Evolutionary conservation across 2,113 vertebrate genomes (phyloP).

Genomic region (Actenoides hombroni): DNA sequence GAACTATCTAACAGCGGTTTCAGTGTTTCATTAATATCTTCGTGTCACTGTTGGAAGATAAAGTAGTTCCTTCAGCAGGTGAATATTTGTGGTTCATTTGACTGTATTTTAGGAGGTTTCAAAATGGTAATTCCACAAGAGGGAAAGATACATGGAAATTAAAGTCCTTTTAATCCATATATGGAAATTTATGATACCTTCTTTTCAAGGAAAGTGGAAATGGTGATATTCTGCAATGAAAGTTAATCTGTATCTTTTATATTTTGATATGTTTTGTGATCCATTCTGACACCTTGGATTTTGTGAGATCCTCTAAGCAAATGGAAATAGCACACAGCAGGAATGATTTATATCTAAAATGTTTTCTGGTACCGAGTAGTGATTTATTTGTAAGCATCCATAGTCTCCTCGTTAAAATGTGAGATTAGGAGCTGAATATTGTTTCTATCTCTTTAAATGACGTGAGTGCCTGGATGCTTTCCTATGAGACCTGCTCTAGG

Average conservation of each 20-base stretch:
- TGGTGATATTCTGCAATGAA: constrained; percentile 2
- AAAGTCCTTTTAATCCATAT: not conserved
- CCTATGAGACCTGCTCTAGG: too few species aligned
- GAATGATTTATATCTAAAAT: constrained; percentile 19
- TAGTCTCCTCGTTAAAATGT: constrained; percentile 8
- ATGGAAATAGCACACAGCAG: constrained; percentile 3
- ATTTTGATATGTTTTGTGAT: constrained; percentile 30
- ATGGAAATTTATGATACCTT: not conserved
- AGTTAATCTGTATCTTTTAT: constrained; percentile 1
- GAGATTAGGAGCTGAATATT: constrained; percentile 19
- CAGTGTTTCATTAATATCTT: not conserved
- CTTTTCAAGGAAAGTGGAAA: not conserved
- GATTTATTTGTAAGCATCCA: constrained; percentile 18
- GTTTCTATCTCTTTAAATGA: constrained; percentile 3
- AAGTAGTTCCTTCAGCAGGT: not conserved
- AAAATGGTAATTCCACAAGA: not conserved
- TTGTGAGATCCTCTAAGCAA: constrained; percentile 44
- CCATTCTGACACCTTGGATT: not conserved
- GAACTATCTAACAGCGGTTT: not conserved
- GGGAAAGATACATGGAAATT: not conserved
- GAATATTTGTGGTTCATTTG: not conserved
- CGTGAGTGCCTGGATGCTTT: not conserved
- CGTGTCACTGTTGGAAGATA: not conserved
- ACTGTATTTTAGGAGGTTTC: not conserved
- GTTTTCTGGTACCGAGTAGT: not conserved